Base-by-base conservation (phyloP, 2,888 invertebrate species). In the Pterobdella sp. region DNA sequence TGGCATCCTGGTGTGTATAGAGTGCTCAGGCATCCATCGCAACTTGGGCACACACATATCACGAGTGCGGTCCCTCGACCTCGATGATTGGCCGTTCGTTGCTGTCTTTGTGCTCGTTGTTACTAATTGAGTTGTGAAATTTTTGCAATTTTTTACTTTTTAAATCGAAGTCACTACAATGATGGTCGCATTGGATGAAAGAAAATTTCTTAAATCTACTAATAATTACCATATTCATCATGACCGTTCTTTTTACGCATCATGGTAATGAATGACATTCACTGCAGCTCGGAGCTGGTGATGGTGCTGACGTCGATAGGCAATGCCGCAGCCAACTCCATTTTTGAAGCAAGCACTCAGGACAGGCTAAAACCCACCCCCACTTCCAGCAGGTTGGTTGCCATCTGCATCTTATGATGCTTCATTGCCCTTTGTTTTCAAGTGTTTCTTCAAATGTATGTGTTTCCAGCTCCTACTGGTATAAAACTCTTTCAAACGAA, bases 1-100 rank as follows among this genome's bases (percentile, higher is more conserved):
- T 72, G 96, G 96, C 74, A 89, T 93, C 71, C 85, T 96, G 77
- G 91, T 97, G 85, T 97, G 97, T 85, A 97, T 97, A 80, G 95
- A 95, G 84, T 97, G 96, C 83, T 94, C 94, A 1, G 96, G 96
- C 52, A 90, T 96, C 78, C 96, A 97, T 85, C 87, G 96, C 78
- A 95, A 97, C 84, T 88, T 97, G 70, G 97, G 96, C 77, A 94
- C 95, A 65, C 97, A 98, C 83, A 90, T 98, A 81, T 94, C 95
- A 29, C 88, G 94, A 84, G 94, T 97, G 73, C 88, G 96, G 63
- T 96, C 95, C 0, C 86, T 97, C 76, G 93, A 94, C 80, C 86
- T 97, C 76, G 97, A 97, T 83, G 95, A 96, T 84, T 97, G 96
- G 96, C 82, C 82, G 82, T 83, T 79, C 81, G 83, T 83, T 10